A percentile compares a stretch with the other conserved stretches of the same genome.
Evolutionary conservation across 2,113 vertebrate genomes (phyloP).

Genomic region (Aegotheles bennettii): DNA sequence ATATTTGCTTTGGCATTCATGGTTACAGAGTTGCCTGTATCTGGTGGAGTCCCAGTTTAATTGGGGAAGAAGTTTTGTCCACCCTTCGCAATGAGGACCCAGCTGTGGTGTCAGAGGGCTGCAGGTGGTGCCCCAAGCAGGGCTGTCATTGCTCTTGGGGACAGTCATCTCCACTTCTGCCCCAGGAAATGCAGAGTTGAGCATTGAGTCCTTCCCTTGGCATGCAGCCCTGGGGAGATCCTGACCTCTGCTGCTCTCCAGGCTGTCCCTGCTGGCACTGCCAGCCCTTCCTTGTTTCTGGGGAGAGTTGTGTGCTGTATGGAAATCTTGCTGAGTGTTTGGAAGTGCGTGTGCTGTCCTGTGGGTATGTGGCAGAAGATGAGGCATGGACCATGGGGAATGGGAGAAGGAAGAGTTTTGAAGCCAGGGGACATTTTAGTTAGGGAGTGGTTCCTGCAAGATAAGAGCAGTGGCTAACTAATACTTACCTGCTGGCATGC

Average conservation of each 20-base stretch:
- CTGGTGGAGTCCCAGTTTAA: fast-evolving
- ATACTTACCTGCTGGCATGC: background rate
- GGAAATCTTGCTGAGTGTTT: background rate
- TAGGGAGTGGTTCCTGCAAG: background rate
- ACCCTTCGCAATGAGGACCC: too few species aligned
- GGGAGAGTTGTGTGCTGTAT: background rate
- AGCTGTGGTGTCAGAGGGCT: fast-evolving
- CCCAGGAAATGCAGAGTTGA: background rate
- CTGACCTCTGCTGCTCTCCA: background rate
- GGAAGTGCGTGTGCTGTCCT: background rate
- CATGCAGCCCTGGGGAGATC: background rate
- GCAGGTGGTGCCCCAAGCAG: fast-evolving
- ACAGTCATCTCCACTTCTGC: background rate
- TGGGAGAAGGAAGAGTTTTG: background rate
- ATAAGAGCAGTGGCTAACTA: background rate
- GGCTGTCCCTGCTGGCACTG: background rate
- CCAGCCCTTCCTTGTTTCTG: background rate
- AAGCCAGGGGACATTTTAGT: background rate
- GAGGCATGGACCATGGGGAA: background rate
- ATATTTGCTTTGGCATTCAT: background rate
- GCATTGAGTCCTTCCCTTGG: background rate
- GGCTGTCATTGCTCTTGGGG: background rate
- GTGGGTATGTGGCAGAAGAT: background rate
- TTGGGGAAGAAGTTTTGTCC: background rate
- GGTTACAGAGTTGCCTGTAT: background rate